phyloP scores from a whole-genome alignment of 2,113 vertebrate species.

The Hippolais icterina region DNA sequence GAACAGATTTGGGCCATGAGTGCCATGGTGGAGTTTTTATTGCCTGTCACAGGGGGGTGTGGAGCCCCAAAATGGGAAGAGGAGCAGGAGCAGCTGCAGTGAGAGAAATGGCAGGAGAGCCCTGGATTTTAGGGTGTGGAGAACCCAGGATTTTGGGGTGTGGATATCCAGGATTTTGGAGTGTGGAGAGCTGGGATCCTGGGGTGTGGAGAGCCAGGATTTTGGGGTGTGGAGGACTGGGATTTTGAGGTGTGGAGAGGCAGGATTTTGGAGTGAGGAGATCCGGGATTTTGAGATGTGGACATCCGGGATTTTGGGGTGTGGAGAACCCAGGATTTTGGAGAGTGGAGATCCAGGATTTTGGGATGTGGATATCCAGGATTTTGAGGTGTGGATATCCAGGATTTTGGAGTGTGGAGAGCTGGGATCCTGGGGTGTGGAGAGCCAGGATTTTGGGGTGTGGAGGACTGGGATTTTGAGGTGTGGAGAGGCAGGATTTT shows the following conservation, averaged over 20 bases:
- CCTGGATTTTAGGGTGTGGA: too few species aligned
- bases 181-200: accelerated
- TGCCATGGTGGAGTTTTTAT: accelerated
- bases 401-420: background rate
- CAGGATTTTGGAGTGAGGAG: background rate
- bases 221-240: background rate
- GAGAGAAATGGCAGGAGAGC: background rate
- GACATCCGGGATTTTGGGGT: background rate
- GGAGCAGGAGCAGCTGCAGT: background rate
- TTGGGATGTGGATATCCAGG: accelerated
- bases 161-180: too few species aligned
- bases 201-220: background rate
- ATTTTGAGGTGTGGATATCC: too few species aligned
- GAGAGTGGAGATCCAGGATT: background rate
- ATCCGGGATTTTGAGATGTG: background rate
- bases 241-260: too few species aligned
- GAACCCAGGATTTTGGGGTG: background rate
- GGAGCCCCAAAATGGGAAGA: background rate
- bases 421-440: background rate
- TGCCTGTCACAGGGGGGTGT: accelerated
- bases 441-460: accelerated
- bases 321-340: too few species aligned
- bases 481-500: background rate
- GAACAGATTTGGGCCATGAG: background rate
- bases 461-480: too few species aligned